A percentile compares a stretch with the other conserved stretches of the same genome.
Conservation (phyloP, 2,888 invertebrate genomes). For the Torymus aiolomorphi region DNA sequence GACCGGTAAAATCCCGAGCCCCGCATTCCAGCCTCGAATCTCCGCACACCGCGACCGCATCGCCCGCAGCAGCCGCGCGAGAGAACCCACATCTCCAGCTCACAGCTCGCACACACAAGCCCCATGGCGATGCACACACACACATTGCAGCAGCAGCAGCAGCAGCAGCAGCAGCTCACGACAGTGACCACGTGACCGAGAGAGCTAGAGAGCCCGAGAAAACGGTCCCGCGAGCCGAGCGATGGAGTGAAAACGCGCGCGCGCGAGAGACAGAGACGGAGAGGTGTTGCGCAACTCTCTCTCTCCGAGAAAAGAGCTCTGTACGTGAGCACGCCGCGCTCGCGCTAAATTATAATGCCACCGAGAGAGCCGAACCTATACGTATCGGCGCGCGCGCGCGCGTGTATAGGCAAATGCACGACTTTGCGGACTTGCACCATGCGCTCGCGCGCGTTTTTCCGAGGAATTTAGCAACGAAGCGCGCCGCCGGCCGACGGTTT, state of each 20-base stretch:
- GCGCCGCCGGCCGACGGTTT: too few relatives aligned
- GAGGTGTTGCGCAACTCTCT: slow-evolving; percentile 47
- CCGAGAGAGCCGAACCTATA: slow-evolving; percentile 2
- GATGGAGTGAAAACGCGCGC: slow-evolving; percentile 48
- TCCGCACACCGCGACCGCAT: too few relatives aligned
- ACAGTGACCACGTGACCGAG: slow-evolving; percentile 47
- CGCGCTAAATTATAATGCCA: slow-evolving; percentile 52
- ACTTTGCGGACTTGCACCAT: too few relatives aligned
- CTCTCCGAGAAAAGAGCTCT: slow-evolving; percentile 44
- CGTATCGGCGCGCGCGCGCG: neutral
- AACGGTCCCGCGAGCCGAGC: slow-evolving; percentile 27
- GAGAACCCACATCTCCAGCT: too few relatives aligned
- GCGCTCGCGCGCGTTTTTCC: too few relatives aligned
- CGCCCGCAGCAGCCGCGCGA: too few relatives aligned
- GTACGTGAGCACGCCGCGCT: neutral
- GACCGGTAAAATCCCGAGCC: too few relatives aligned
- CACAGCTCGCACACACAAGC: too few relatives aligned
- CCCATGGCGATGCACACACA: too few relatives aligned
- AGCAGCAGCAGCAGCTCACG: neutral
- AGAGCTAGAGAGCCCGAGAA: slow-evolving; percentile 22
- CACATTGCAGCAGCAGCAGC: too few relatives aligned
- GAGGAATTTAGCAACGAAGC: too few relatives aligned
- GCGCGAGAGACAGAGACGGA: neutral
- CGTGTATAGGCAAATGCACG: slow-evolving; percentile 17
- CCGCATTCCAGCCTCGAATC: too few relatives aligned